phyloP scores from a whole-genome alignment of 2,113 vertebrate genomes.

The Albula goreensis region DNA sequence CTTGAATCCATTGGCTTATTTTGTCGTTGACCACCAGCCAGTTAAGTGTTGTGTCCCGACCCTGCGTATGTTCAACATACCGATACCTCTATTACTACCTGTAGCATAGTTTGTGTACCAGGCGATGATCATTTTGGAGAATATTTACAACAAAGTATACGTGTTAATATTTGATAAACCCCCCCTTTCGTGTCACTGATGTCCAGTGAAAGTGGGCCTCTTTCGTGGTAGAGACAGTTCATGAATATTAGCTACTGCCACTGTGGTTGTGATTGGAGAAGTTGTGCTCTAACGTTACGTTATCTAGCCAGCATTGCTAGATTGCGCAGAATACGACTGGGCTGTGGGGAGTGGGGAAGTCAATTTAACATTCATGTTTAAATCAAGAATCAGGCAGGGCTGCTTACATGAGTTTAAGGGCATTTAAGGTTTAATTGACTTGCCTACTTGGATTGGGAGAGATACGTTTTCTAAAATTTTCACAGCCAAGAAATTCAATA shows the following conservation, averaged over 20 bases:
- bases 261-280: not conserved
- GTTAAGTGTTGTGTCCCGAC: not conserved
- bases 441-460: too few relatives aligned
- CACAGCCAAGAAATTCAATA: too few relatives aligned
- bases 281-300: too few relatives aligned
- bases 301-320: too few relatives aligned
- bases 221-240: slow-evolving; percentile 35
- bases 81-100: slow-evolving; percentile 60
- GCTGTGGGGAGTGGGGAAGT: too few relatives aligned
- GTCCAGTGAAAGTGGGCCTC: not conserved
- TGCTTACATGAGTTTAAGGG: too few relatives aligned
- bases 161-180: not conserved
- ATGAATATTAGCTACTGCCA: slow-evolving; percentile 45
- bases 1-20: not conserved
- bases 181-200: not conserved
- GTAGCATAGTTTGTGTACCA: slow-evolving; percentile 61
- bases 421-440: too few relatives aligned
- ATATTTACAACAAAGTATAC: not conserved
- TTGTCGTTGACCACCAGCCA: not conserved
- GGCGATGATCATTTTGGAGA: slow-evolving; percentile 59
- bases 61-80: not conserved
- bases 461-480: too few relatives aligned
- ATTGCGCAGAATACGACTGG: too few relatives aligned
- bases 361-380: too few relatives aligned
- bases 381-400: too few relatives aligned